These are phyloP conservation scores for Gymnoscelis rufifasciata DNA, from an alignment of 2,888 invertebrate genomes.

Conservation along the genomic window DNA sequence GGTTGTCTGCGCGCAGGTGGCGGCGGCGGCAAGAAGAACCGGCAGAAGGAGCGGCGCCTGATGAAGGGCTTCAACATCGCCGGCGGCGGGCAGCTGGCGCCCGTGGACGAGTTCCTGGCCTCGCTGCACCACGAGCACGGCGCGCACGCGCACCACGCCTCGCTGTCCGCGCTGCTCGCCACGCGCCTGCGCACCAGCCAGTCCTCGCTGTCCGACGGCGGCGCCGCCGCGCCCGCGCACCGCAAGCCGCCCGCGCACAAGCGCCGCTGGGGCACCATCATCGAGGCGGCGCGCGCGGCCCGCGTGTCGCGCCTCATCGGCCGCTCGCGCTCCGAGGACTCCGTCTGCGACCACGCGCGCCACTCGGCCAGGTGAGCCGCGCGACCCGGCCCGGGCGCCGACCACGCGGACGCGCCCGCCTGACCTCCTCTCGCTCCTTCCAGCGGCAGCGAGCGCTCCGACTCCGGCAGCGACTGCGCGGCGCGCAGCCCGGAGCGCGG, in stretches of 20 bases:
- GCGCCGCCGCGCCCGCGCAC: slow-evolving; percentile 19
- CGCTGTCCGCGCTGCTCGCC: slow-evolving; percentile 84
- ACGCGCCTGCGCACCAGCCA: slow-evolving; percentile 68
- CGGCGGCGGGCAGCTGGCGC: slow-evolving; percentile 82
- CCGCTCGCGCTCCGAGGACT: slow-evolving; percentile 88
- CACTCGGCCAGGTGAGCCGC: slow-evolving; percentile 66
- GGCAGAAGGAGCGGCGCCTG: slow-evolving; percentile 93
- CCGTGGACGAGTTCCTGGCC: slow-evolving; percentile 88
- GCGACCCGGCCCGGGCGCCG: too few relatives aligned
- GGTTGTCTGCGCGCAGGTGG: too few relatives aligned
- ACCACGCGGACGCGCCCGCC: too few relatives aligned
- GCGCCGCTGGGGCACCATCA: slow-evolving; percentile 89
- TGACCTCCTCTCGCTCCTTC: slow-evolving; percentile 29
- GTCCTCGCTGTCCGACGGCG: slow-evolving; percentile 63
- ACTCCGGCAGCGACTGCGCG: slow-evolving; percentile 66
- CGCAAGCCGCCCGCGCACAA: slow-evolving; percentile 81
- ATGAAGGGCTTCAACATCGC: slow-evolving; percentile 96
- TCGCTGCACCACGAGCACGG: slow-evolving; percentile 82
- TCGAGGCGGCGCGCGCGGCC: slow-evolving; percentile 91
- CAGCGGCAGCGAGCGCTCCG: slow-evolving; percentile 82
- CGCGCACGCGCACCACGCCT: slow-evolving; percentile 69
- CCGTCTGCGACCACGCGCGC: slow-evolving; percentile 82
- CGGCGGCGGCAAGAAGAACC: slow-evolving; percentile 94
- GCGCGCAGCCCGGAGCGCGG: slow-evolving; percentile 34
- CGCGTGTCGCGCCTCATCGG: slow-evolving; percentile 89